phyloP scores from a whole-genome alignment of 2,888 invertebrate species.

The Eupithecia subumbrata region DNA sequence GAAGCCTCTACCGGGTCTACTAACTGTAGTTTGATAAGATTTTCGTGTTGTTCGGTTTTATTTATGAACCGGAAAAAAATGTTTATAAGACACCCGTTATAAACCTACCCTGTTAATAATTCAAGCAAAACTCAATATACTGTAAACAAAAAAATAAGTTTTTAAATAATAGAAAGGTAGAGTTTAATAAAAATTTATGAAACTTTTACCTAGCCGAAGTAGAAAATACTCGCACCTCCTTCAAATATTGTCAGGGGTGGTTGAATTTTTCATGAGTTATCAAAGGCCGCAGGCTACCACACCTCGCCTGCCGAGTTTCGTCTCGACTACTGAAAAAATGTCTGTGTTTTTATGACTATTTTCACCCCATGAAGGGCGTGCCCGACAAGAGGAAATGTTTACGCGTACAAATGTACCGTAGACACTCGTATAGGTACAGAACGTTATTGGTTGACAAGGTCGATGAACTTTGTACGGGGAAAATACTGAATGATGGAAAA shows the following conservation, averaged over 20 bases:
- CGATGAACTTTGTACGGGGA: conserved; percentile 50
- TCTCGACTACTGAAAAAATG: conserved; percentile 55
- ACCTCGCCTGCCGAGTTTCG: conserved; percentile 48
- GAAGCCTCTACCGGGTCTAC: background rate
- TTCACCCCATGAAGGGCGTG: conserved; percentile 58
- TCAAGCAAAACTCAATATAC: background rate
- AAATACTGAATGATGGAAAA: conserved; percentile 23
- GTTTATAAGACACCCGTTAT: background rate
- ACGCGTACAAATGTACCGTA: conserved; percentile 47
- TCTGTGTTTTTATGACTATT: conserved; percentile 66
- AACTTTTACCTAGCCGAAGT: conserved; percentile 5
- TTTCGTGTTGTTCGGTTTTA: background rate
- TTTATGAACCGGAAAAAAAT: background rate
- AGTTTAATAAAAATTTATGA: conserved; percentile 6
- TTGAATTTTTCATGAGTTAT: conserved; percentile 78
- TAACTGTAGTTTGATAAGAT: background rate
- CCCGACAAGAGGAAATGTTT: conserved; percentile 60
- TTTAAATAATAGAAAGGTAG: background rate
- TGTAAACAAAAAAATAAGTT: background rate
- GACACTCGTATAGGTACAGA: conserved; percentile 22
- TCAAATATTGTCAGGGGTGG: conserved; percentile 57
- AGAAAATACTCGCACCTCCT: conserved; percentile 28
- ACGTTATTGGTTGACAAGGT: conserved; percentile 45
- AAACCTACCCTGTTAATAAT: background rate
- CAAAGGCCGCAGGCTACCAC: conserved; percentile 65